phyloP scores from a whole-genome alignment of 2,888 invertebrate genomes.

The Alloplasta piceator region DNA sequence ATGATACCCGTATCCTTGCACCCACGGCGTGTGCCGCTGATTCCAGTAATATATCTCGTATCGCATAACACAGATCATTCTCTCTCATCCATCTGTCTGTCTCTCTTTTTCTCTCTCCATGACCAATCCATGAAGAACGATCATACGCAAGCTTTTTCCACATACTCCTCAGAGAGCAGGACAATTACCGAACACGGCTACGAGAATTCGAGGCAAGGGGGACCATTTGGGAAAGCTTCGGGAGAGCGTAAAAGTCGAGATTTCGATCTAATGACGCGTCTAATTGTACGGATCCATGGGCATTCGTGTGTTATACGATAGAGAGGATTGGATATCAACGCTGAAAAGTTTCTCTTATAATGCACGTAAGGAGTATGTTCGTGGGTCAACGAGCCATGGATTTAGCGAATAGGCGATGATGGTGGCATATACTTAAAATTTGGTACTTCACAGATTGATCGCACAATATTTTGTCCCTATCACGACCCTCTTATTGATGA shows the following conservation, averaged over 20 bases:
- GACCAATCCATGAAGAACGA: conserved; percentile 22
- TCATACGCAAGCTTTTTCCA: conserved; percentile 18
- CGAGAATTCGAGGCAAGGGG: conserved; percentile 32
- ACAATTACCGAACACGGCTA: conserved; percentile 15
- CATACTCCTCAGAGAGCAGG: background rate
- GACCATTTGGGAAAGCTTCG: conserved; percentile 35
- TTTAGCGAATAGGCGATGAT: conserved; percentile 40
- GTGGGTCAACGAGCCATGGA: conserved; percentile 60
- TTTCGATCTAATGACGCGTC: conserved; percentile 65
- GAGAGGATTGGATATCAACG: conserved; percentile 52
- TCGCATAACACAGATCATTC: conserved; percentile 47
- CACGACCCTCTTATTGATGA: background rate
- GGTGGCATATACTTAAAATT: conserved; percentile 20
- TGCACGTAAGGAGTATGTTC: conserved; percentile 52
- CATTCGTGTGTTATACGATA: conserved; percentile 15
- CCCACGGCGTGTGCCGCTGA: conserved; percentile 21
- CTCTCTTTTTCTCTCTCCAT: conserved; percentile 23
- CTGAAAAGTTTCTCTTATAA: conserved; percentile 28
- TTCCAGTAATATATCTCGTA: conserved; percentile 57
- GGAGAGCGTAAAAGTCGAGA: conserved; percentile 52
- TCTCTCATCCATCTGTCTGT: background rate
- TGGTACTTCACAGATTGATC: background rate
- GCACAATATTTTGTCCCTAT: conserved; percentile 16
- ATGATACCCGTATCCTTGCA: conserved; percentile 61
- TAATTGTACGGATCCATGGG: conserved; percentile 54